phyloP scores from a whole-genome alignment of 2,113 vertebrate species.

The Origma solitaria region DNA sequence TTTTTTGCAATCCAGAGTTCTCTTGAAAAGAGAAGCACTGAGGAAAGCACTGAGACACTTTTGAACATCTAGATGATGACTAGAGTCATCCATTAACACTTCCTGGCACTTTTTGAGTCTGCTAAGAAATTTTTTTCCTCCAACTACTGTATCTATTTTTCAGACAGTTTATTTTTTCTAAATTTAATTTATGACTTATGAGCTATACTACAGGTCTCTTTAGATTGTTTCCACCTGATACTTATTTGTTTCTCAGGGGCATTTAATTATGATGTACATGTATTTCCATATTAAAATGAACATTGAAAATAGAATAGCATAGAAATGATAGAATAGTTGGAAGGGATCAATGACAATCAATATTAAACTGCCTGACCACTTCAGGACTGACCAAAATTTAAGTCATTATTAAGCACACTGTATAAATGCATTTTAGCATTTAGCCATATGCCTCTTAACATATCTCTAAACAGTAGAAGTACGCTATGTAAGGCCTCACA shows the following conservation, averaged over 20 bases:
- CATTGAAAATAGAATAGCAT: rapidly evolving
- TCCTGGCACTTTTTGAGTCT: neutral
- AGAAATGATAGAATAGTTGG: neutral
- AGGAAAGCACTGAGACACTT: neutral
- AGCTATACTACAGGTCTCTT: neutral
- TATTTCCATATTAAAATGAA: neutral
- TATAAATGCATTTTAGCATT: neutral
- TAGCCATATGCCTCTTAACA: neutral
- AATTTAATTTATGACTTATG: neutral
- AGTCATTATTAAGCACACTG: neutral
- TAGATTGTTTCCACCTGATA: neutral
- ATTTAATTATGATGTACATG: neutral
- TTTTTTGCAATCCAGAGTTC: neutral
- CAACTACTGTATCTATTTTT: neutral
- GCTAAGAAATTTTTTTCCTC: neutral
- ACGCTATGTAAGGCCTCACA: neutral
- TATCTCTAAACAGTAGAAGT: neutral
- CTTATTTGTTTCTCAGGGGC: neutral
- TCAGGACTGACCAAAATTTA: neutral
- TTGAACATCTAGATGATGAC: neutral
- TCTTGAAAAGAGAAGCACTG: neutral
- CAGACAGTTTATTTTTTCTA: neutral
- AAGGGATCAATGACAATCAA: neutral
- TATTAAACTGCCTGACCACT: neutral
- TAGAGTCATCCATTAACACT: neutral